Percentiles rank a stretch among this genome's conserved stretches.
These are phyloP conservation scores for Agrypnia vestita DNA, from an alignment of 1,140 invertebrate genomes.

Conservation along the genomic window DNA sequence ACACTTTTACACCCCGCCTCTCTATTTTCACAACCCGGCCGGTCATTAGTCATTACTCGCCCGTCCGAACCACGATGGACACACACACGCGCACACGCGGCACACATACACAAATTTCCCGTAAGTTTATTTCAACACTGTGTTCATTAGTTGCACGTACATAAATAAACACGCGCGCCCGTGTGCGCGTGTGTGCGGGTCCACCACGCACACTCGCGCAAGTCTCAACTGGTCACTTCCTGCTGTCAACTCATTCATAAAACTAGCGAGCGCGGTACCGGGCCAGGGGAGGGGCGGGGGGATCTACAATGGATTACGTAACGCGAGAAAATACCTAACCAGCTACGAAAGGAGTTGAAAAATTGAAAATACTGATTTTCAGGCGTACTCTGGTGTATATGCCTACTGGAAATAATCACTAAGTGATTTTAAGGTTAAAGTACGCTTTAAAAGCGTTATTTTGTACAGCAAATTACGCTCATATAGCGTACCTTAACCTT, in stretches of 20 bases:
- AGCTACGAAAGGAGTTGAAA: no score
- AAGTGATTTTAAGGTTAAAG: no score
- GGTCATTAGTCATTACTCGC: no score
- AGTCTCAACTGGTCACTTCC: constrained; percentile 59
- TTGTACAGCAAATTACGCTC: no score
- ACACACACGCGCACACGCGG: neutral
- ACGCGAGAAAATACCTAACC: constrained; percentile 10
- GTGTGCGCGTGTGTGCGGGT: constrained; percentile 7
- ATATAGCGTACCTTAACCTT: no score
- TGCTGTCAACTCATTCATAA: constrained; percentile 61
- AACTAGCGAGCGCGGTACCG: constrained; percentile 31
- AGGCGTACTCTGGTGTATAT: no score
- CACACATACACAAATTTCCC: neutral
- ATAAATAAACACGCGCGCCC: constrained; percentile 39
- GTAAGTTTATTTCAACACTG: constrained; percentile 22
- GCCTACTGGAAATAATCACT: no score
- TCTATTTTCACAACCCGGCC: no score
- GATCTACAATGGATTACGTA: constrained; percentile 27
- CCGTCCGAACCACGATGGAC: neutral
- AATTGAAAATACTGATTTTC: no score
- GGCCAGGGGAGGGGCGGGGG: neutral
- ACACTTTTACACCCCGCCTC: no score
- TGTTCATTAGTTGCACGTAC: constrained; percentile 37
- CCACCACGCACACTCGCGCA: constrained; percentile 33
- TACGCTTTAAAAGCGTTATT: no score